Evolutionary conservation across 2,113 vertebrate species (phyloP).

Genomic region (Rynchops niger): DNA sequence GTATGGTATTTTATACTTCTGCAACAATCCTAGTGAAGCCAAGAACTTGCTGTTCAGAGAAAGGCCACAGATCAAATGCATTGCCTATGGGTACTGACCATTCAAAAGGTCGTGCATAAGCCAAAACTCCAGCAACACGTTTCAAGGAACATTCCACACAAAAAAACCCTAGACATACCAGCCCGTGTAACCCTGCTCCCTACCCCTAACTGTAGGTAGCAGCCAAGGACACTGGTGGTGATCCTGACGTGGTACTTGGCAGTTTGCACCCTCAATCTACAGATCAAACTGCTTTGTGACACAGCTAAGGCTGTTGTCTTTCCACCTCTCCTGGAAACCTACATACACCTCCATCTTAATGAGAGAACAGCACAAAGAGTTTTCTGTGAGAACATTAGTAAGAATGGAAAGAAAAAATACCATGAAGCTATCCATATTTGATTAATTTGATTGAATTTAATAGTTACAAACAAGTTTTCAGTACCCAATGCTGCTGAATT

Average conservation of each 20-base stretch:
- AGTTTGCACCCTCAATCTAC: rapidly evolving
- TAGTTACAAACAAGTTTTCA: background rate
- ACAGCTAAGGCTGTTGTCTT: background rate
- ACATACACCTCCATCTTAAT: background rate
- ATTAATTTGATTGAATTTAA: background rate
- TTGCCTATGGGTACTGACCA: background rate
- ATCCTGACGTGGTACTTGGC: background rate
- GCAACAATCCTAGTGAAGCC: background rate
- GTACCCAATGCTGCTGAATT: background rate
- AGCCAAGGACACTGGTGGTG: background rate
- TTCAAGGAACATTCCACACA: background rate
- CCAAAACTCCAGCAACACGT: background rate
- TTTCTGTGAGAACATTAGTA: background rate
- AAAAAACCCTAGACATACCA: background rate
- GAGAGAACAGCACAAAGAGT: background rate
- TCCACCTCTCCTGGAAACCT: background rate
- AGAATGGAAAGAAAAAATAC: background rate
- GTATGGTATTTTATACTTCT: background rate
- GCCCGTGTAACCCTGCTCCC: background rate
- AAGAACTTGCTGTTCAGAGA: background rate
- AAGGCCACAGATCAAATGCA: no score
- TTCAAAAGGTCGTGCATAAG: rapidly evolving
- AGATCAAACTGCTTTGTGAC: background rate
- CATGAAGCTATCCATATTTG: background rate
- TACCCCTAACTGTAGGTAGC: rapidly evolving